A percentile compares a stretch with the other conserved stretches of the same genome.
phyloP scores from a whole-genome alignment of 2,113 vertebrate genomes.

The Conger conger region DNA sequence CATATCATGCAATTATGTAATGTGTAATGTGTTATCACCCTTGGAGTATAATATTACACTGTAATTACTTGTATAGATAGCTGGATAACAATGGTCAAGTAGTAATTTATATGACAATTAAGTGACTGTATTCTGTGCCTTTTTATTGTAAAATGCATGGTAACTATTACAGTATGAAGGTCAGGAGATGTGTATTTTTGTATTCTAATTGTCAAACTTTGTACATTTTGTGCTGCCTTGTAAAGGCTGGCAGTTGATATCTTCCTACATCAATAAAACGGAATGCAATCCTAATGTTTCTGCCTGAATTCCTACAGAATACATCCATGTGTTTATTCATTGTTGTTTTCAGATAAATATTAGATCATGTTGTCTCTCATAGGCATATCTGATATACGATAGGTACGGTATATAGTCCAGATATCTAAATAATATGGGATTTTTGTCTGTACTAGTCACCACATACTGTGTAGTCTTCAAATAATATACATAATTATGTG shows the following conservation, averaged over 20 bases:
- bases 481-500: too few species aligned
- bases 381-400: too few species aligned
- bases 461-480: too few species aligned
- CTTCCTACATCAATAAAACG: conserved; percentile 94
- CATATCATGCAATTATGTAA: conserved; percentile 84
- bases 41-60: conserved; percentile 97
- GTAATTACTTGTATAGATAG: conserved; percentile 92
- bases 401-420: too few species aligned
- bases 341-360: too few species aligned
- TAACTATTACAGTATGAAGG: conserved; percentile 91
- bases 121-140: conserved; percentile 99
- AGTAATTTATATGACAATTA: conserved; percentile 99
- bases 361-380: too few species aligned
- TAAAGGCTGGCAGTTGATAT: conserved; percentile 80
- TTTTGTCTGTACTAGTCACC: too few species aligned
- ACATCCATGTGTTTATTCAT: too few species aligned
- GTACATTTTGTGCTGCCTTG: conserved; percentile 80
- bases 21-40: conserved; percentile 96
- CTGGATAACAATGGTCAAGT: conserved; percentile 93
- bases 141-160: conserved; percentile 95
- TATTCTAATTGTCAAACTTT: conserved; percentile 89
- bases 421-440: too few species aligned
- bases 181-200: conserved; percentile 99
- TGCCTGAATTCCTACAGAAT: neutral
- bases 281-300: conserved; percentile 75